Base-by-base conservation (phyloP, 2,888 invertebrate genomes). In the Slavum lentiscoides region DNA sequence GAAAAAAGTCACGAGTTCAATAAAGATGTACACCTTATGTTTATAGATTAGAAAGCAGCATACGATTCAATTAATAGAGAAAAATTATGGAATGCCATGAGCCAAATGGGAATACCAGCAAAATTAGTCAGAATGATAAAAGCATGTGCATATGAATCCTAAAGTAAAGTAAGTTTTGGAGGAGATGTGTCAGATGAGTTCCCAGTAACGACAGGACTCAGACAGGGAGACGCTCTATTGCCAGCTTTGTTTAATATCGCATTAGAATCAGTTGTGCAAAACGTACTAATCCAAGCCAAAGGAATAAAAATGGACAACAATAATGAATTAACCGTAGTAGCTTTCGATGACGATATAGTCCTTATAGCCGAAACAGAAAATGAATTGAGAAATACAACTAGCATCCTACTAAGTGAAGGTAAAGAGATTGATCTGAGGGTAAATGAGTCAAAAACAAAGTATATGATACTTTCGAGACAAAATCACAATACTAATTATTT, bases 301-400 rank as follows among this genome's bases (percentile, higher is more conserved):
- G 17, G 37, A 37, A 66, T 66, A 66, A 39, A 66, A 66, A 39
- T 66, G 39, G 9, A 66, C 37, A 39, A 66, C 66, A 66, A 39
- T 39, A 37, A 66, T 39, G 53, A 39, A 39, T 66, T 66, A 66
- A 39, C 39, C 4, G 66, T 39, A 66, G 39, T 66, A 15, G 39
- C 66, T 66, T 66, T 1, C 13, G 39, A 39, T 37, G 39, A 66
- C 39, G 66, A 66, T 39, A 39, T 66, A 66, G 66, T 66, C 39
- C 17, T 66, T 66, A 66, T 66, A 39, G 30, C 15, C 39, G 66
- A 66, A 66, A 39, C 66, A 66, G 66, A 66, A 19, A 67, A 68
- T 17, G 68, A 67, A 21, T 53, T 53, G 53, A 68, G 49, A 68
- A 68, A 68, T 53, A 68, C 49, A 68, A 68, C 68, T 53, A 53